Percentiles rank a stretch among this genome's conserved stretches.
These are phyloP conservation scores for Agrenia bidenticulata DNA, from an alignment of 2,888 invertebrate species.

Conservation along the genomic window DNA sequence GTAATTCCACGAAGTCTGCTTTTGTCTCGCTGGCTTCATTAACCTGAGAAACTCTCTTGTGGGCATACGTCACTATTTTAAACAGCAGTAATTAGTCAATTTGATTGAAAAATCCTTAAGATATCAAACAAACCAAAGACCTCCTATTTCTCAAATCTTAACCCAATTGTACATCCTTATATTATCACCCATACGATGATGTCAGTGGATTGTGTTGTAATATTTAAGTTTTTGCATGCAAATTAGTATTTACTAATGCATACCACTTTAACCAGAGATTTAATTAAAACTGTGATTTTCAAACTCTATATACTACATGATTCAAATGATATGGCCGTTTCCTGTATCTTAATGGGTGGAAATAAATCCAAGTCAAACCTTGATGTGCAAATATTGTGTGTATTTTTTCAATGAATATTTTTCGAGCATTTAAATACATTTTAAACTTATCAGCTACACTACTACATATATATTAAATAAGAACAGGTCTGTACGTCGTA, in stretches of 20 bases:
- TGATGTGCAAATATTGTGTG: neutral
- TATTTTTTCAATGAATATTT: neutral
- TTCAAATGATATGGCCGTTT: neutral
- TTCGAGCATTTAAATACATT: neutral
- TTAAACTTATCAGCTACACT: neutral
- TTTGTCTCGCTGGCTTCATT: too few relatives aligned
- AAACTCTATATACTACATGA: neutral
- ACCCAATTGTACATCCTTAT: neutral
- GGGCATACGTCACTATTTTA: too few relatives aligned
- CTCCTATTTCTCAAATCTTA: neutral
- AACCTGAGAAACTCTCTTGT: too few relatives aligned
- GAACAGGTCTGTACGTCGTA: too few relatives aligned
- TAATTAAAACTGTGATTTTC: conserved; percentile 23
- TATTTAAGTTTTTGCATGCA: neutral
- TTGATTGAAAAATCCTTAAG: too few relatives aligned
- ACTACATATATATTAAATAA: too few relatives aligned
- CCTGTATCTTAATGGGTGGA: conserved; percentile 5
- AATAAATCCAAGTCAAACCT: conserved; percentile 5
- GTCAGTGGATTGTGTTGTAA: neutral
- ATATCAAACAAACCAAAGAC: too few relatives aligned
- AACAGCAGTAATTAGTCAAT: too few relatives aligned
- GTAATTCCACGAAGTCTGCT: too few relatives aligned
- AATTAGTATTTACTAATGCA: neutral
- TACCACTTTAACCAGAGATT: conserved; percentile 5
- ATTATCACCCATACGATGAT: neutral